Evolutionary conservation across 2,888 invertebrate species (phyloP).

Genomic region (Chalcis sispes): DNA sequence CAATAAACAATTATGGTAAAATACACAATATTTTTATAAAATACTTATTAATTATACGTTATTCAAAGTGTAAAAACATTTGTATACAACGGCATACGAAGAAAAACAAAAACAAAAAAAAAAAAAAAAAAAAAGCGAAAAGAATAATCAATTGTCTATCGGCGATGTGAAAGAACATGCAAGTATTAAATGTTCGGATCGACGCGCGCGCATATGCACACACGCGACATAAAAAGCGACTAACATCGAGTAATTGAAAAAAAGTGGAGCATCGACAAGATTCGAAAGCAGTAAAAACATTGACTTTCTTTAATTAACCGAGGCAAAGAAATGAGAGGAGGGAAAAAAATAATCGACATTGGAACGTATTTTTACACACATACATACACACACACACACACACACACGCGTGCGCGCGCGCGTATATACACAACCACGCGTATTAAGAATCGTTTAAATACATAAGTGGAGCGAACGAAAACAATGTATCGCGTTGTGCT

Average conservation of each 20-base stretch:
- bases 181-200: too few relatives aligned
- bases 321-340: not conserved
- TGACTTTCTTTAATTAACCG: conserved; percentile 26
- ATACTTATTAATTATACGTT: too few relatives aligned
- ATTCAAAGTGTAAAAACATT: too few relatives aligned
- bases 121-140: not conserved
- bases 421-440: not conserved
- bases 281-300: conserved; percentile 20
- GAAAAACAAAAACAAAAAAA: too few relatives aligned
- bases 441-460: not conserved
- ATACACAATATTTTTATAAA: too few relatives aligned
- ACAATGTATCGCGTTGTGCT: conserved; percentile 32
- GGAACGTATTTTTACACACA: not conserved
- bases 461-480: conserved; percentile 15
- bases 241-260: not conserved
- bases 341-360: not conserved
- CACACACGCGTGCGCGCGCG: too few relatives aligned
- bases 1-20: too few relatives aligned
- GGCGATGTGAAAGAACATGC: too few relatives aligned
- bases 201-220: not conserved
- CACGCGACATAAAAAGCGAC: too few relatives aligned
- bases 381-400: too few relatives aligned
- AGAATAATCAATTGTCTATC: too few relatives aligned
- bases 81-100: too few relatives aligned
- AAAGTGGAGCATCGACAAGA: conserved; percentile 6